Conservation (phyloP, 2,888 invertebrate genomes). For the Hoplodrina blanda region DNA sequence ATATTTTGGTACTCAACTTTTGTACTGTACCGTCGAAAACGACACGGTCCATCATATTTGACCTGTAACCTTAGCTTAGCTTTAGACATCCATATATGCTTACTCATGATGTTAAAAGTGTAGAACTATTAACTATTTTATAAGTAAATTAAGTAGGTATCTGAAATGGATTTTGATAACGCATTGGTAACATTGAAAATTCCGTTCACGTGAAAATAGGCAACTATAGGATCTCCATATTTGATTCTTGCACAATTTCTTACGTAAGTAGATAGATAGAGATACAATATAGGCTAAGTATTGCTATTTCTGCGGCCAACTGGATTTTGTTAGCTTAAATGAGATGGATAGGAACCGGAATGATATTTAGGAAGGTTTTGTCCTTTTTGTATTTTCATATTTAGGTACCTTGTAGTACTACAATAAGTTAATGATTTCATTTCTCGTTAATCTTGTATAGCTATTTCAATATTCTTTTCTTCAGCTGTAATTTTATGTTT, state of each 20-base stretch:
- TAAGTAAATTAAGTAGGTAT: constrained; percentile 80
- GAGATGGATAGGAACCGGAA: constrained; percentile 32
- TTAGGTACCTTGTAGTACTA: constrained; percentile 27
- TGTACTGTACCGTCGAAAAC: constrained; percentile 84
- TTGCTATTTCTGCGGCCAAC: constrained; percentile 74
- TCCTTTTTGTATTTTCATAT: constrained; percentile 58
- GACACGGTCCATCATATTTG: constrained; percentile 86
- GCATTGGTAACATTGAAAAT: constrained; percentile 59
- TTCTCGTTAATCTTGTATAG: constrained; percentile 7
- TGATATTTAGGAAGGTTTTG: constrained; percentile 17
- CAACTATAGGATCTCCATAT: constrained; percentile 64
- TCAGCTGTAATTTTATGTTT: neutral
- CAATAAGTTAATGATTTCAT: constrained; percentile 12
- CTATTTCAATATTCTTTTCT: neutral
- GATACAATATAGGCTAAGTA: constrained; percentile 77
- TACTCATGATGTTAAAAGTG: constrained; percentile 74
- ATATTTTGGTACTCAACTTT: constrained; percentile 88
- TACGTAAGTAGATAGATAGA: constrained; percentile 85
- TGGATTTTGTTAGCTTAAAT: constrained; percentile 47
- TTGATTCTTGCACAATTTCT: constrained; percentile 87
- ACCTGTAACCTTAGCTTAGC: constrained; percentile 85
- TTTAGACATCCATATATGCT: constrained; percentile 78
- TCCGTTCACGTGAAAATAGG: constrained; percentile 61
- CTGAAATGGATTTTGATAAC: constrained; percentile 78
- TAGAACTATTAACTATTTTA: constrained; percentile 79